Conservation (phyloP, 2,888 invertebrate genomes). For the Coelopa pilipes region DNA sequence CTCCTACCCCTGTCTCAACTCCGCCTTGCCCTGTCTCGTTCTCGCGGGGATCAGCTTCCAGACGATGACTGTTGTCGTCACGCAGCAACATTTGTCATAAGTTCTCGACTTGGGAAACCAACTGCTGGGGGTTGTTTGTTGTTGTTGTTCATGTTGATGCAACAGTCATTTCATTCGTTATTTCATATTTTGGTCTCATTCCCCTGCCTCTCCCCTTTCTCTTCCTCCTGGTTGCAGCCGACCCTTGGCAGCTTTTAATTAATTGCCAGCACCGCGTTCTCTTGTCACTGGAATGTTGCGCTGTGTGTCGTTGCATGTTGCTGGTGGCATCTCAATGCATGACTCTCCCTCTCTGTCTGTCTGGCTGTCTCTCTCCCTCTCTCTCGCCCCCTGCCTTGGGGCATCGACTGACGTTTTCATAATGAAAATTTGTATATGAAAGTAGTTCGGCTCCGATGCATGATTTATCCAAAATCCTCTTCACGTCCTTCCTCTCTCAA, state of each 20-base stretch:
- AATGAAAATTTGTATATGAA: too few relatives aligned
- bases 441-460: too few relatives aligned
- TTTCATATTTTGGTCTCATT: background rate
- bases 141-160: background rate
- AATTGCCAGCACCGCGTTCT: conserved; percentile 31
- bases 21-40: background rate
- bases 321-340: background rate
- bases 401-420: background rate
- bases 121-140: background rate
- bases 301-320: background rate
- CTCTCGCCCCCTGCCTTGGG: background rate
- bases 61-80: background rate
- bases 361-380: background rate
- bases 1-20: background rate
- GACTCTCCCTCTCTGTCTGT: background rate
- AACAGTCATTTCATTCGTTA: background rate
- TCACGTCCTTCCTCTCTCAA: too few relatives aligned
- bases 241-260: conserved; percentile 25
- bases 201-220: background rate
- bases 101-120: conserved; percentile 13
- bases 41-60: background rate
- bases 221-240: background rate
- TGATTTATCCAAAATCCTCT: too few relatives aligned
- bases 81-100: conserved; percentile 32
- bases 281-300: conserved; percentile 33